A percentile compares a stretch with the other conserved stretches of the same genome.
Conservation (phyloP, 2,888 invertebrate genomes). For the Himalopsyche tibetana region DNA sequence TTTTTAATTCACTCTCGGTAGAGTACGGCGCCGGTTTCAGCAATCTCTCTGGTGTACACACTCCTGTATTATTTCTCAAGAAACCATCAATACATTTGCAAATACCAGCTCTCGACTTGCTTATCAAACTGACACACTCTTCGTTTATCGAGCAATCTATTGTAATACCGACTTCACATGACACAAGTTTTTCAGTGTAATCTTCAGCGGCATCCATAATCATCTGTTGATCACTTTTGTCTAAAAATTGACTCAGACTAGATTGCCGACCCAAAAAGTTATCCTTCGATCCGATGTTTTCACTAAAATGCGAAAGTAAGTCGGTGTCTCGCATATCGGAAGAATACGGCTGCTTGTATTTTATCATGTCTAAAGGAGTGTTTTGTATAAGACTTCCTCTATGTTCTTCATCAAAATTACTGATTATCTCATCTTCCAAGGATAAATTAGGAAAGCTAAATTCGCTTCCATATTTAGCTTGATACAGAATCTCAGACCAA, state of each 20-base stretch:
- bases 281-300: constrained; percentile 60
- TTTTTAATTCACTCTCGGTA: constrained; percentile 71
- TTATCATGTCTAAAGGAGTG: constrained; percentile 69
- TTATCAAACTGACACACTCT: constrained; percentile 78
- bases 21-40: constrained; percentile 72
- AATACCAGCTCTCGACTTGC: constrained; percentile 80
- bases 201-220: constrained; percentile 76
- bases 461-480: constrained; percentile 72
- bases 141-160: constrained; percentile 82
- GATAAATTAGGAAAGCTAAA: constrained; percentile 72
- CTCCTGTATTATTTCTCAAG: constrained; percentile 73
- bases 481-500: constrained; percentile 75
- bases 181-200: constrained; percentile 72
- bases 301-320: constrained; percentile 61
- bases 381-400: constrained; percentile 68
- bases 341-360: constrained; percentile 67
- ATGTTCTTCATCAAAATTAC: constrained; percentile 69
- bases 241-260: constrained; percentile 67
- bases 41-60: constrained; percentile 68
- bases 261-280: constrained; percentile 54
- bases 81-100: constrained; percentile 85
- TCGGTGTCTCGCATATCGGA: constrained; percentile 70
- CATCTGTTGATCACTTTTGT: constrained; percentile 72
- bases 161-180: constrained; percentile 79
- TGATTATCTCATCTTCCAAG: constrained; percentile 71